These are phyloP conservation scores for Ellobium chinense DNA, from an alignment of 2,888 invertebrate genomes.

Conservation along the genomic window DNA sequence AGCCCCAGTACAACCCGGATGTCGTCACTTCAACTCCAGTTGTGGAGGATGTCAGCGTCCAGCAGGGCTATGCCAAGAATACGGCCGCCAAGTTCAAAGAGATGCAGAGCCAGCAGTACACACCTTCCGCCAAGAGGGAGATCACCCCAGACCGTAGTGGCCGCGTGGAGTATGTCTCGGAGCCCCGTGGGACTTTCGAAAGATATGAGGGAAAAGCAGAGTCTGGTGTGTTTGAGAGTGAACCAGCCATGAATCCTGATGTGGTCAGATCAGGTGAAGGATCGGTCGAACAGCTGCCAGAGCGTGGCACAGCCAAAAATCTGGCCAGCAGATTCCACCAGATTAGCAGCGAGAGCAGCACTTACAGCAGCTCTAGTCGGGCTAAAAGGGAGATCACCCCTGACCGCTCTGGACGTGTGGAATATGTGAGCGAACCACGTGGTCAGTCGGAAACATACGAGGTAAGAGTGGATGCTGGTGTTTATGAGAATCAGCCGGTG, in stretches of 20 bases:
- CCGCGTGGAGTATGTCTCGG: constrained; percentile 70
- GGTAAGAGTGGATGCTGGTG: constrained; percentile 64
- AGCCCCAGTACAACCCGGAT: constrained; percentile 59
- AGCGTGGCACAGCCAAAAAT: constrained; percentile 87
- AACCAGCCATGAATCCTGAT: constrained; percentile 61
- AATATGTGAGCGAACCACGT: constrained; percentile 72
- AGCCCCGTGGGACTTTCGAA: constrained; percentile 62
- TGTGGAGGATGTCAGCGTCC: constrained; percentile 73
- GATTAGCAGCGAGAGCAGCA: constrained; percentile 79
- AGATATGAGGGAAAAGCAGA: constrained; percentile 65
- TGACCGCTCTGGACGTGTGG: constrained; percentile 64
- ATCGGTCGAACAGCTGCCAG: constrained; percentile 70
- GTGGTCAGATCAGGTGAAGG: constrained; percentile 63
- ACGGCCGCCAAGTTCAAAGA: constrained; percentile 91
- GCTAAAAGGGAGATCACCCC: constrained; percentile 67
- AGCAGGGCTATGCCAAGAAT: constrained; percentile 87
- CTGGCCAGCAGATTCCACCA: constrained; percentile 93
- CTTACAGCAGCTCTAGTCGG: background rate
- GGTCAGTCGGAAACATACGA: constrained; percentile 60
- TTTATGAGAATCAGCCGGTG: constrained; percentile 68
- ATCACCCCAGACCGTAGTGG: constrained; percentile 67
- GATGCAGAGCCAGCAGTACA: constrained; percentile 81
- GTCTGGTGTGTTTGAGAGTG: constrained; percentile 69
- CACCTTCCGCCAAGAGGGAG: constrained; percentile 59
- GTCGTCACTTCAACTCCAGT: constrained; percentile 61